Evolutionary conservation across 2,113 vertebrate species (phyloP).

Genomic region (Sapajus apella): DNA sequence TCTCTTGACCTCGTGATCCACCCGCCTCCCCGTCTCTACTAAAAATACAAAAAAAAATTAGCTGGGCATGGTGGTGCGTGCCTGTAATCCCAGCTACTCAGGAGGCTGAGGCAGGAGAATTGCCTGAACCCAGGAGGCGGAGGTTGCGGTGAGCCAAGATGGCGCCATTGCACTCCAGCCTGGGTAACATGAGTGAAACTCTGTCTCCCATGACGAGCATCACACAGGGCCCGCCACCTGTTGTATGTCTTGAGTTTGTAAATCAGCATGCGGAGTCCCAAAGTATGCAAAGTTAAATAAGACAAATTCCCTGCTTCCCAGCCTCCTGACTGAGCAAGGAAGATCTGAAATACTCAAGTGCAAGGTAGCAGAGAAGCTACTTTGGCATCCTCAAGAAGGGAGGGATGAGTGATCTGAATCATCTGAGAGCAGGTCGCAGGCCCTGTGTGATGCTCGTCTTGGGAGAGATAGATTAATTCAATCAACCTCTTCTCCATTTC

Average conservation of each 20-base stretch:
- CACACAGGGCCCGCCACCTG: no score
- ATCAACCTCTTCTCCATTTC: background rate
- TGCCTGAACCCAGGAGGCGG: no score
- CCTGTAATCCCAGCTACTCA: no score
- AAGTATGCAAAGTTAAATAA: background rate
- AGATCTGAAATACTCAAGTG: background rate
- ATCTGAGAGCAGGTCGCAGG: background rate
- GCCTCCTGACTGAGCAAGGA: background rate
- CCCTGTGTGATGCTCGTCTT: background rate
- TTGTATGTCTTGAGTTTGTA: background rate
- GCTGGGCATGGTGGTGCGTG: no score
- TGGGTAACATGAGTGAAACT: no score
- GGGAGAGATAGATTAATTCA: background rate
- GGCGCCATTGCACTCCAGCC: no score
- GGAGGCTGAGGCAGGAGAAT: no score
- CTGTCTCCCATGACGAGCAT: no score
- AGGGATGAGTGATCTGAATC: background rate
- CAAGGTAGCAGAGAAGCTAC: background rate
- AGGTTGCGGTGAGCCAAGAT: no score
- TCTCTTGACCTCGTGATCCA: no score
- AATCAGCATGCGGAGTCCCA: background rate
- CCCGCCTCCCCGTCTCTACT: no score
- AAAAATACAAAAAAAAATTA: no score
- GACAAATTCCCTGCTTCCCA: background rate
- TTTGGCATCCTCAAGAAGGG: background rate